phyloP scores from a whole-genome alignment of 2,797 vertebrate genomes.

The Labroides dimidiatus region DNA sequence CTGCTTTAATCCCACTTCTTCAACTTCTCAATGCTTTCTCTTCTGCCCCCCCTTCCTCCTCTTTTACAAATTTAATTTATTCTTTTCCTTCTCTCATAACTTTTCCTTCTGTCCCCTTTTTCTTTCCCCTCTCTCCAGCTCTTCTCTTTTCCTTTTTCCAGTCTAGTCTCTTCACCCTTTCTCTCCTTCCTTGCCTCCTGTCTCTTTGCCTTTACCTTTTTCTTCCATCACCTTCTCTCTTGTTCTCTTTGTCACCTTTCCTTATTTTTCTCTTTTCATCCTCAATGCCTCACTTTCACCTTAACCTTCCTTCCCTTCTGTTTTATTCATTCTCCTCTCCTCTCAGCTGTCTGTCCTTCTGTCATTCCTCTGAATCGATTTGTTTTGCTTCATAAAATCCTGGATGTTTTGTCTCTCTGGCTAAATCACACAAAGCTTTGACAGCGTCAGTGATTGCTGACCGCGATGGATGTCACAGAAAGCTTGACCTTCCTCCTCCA shows the following conservation, averaged over 20 bases:
- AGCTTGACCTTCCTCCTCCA: neutral
- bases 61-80: no score
- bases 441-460: neutral
- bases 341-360: neutral
- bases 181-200: neutral
- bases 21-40: neutral
- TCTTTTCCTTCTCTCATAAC: no score
- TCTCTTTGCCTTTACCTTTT: no score
- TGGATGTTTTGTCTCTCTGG: conserved; percentile 3
- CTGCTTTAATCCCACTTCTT: neutral
- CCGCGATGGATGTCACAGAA: conserved; percentile 7
- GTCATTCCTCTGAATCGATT: conserved; percentile 4
- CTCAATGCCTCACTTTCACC: neutral
- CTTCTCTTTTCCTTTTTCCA: no score
- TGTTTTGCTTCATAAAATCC: conserved; percentile 8
- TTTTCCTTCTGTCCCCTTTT: no score
- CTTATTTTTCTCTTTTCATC: neutral
- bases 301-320: accelerated
- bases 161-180: no score
- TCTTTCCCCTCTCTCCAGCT: no score
- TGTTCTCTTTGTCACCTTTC: neutral
- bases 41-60: no score
- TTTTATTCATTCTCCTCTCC: neutral
- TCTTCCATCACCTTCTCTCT: neutral
- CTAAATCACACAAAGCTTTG: neutral